Evolutionary conservation across 2,888 invertebrate species (phyloP).

Genomic region (Phragmatobia fuliginosa): DNA sequence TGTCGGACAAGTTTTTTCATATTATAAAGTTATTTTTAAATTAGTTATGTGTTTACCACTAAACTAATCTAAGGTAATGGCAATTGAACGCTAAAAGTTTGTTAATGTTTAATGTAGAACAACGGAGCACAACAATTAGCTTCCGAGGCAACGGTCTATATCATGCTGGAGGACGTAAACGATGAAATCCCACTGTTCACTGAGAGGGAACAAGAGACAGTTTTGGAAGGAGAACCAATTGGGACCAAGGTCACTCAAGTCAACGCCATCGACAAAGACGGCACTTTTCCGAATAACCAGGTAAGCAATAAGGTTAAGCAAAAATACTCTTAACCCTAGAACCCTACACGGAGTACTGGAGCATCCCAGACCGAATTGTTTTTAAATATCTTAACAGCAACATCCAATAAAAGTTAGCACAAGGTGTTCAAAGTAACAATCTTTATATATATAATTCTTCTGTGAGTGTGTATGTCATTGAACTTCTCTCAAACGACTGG

Average conservation of each 20-base stretch:
- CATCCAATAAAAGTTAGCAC: too few species aligned
- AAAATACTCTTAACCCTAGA: too few species aligned
- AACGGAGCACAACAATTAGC: slow-evolving; percentile 98
- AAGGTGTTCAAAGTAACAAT: too few species aligned
- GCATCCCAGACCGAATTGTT: too few species aligned
- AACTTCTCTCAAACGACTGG: too few species aligned
- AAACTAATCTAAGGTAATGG: slow-evolving; percentile 32
- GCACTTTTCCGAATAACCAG: slow-evolving; percentile 97
- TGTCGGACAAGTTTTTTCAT: too few species aligned
- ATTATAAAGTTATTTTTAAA: too few species aligned
- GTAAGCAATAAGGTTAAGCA: slow-evolving; percentile 75
- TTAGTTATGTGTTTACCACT: too few species aligned
- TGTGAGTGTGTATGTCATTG: too few species aligned
- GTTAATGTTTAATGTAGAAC: slow-evolving; percentile 87
- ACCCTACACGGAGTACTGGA: too few species aligned
- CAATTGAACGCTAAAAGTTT: slow-evolving; percentile 24
- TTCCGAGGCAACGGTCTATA: slow-evolving; percentile 97
- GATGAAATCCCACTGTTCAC: slow-evolving; percentile 98
- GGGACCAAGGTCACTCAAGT: slow-evolving; percentile 98
- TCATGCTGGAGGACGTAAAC: slow-evolving; percentile 97
- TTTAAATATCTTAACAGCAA: too few species aligned
- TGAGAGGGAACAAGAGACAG: slow-evolving; percentile 97
- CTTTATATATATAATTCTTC: too few species aligned
- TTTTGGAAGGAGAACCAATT: slow-evolving; percentile 97
- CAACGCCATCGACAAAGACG: slow-evolving; percentile 98